phyloP scores from a whole-genome alignment of 2,888 invertebrate genomes.

The Acronicta alni region DNA sequence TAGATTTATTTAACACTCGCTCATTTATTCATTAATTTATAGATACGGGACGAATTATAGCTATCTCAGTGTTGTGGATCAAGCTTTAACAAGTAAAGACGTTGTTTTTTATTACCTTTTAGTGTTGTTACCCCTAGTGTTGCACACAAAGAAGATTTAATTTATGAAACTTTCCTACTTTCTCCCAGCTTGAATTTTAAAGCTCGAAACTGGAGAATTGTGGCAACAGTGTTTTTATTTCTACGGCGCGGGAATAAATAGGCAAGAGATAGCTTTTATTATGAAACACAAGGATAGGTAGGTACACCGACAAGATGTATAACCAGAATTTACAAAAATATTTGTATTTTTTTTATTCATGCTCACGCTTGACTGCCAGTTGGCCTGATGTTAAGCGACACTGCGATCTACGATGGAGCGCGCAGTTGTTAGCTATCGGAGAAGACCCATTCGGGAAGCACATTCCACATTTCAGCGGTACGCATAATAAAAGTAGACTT shows the following conservation, averaged over 20 bases:
- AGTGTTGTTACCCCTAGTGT: constrained; percentile 38
- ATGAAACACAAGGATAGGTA: constrained; percentile 1
- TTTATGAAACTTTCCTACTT: constrained; percentile 43
- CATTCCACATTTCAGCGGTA: too few species aligned
- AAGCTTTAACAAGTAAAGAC: constrained; percentile 19
- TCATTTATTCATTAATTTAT: too few species aligned
- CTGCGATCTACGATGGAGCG: too few species aligned
- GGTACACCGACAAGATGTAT: not conserved
- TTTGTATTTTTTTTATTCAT: too few species aligned
- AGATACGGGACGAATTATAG: too few species aligned
- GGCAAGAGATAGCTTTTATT: constrained; percentile 6
- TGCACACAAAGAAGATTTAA: constrained; percentile 45
- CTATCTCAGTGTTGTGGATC: constrained; percentile 8
- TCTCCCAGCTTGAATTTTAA: constrained; percentile 25
- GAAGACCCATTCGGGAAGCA: too few species aligned
- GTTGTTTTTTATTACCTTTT: constrained; percentile 48
- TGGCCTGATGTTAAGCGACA: too few species aligned
- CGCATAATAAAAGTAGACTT: too few species aligned
- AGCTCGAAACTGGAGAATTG: constrained; percentile 18
- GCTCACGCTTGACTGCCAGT: too few species aligned
- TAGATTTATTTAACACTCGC: too few species aligned
- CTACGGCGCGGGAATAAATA: not conserved
- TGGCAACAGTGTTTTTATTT: constrained; percentile 28
- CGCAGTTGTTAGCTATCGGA: too few species aligned
- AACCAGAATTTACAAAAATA: not conserved